A percentile compares a stretch with the other conserved stretches of the same genome.
Evolutionary conservation across 2,797 vertebrate genomes (phyloP).

Genomic region (Amniataba percoides): DNA sequence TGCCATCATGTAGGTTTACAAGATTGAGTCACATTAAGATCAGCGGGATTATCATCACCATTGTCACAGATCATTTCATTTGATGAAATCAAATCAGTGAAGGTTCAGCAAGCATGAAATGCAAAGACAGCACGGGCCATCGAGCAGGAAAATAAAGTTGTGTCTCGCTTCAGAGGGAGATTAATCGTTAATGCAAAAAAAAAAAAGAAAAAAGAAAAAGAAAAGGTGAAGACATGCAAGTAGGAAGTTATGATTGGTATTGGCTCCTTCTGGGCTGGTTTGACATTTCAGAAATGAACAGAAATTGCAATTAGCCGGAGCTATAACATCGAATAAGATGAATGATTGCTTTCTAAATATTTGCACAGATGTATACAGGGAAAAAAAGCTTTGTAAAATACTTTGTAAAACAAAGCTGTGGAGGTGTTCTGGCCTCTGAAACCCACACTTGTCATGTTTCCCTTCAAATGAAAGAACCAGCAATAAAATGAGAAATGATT

Average conservation of each 20-base stretch:
- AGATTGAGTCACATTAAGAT: conserved; percentile 24
- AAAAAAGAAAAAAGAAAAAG: background rate
- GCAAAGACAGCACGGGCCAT: conserved; percentile 13
- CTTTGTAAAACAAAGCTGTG: background rate
- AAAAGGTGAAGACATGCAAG: background rate
- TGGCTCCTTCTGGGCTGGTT: background rate
- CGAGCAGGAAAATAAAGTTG: conserved; percentile 24
- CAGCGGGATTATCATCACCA: conserved; percentile 10
- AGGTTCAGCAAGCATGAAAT: conserved; percentile 46
- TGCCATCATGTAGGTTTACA: conserved; percentile 8
- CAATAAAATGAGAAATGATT: background rate
- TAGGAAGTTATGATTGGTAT: conserved; percentile 17
- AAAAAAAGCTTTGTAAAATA: background rate
- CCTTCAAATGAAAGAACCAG: background rate
- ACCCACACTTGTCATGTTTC: too few species aligned
- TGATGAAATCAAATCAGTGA: conserved; percentile 41
- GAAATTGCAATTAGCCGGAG: background rate
- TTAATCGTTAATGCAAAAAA: background rate
- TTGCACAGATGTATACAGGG: too few species aligned
- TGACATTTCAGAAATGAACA: conserved; percentile 23
- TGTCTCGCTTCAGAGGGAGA: conserved; percentile 34
- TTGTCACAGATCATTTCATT: conserved; percentile 41
- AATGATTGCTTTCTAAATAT: background rate
- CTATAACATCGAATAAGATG: background rate
- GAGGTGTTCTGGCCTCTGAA: background rate